Evolutionary conservation across 2,797 vertebrate genomes (phyloP), one percentile per base, ranked within the genome.

Genomic region (Poecilia velifera): DNA sequence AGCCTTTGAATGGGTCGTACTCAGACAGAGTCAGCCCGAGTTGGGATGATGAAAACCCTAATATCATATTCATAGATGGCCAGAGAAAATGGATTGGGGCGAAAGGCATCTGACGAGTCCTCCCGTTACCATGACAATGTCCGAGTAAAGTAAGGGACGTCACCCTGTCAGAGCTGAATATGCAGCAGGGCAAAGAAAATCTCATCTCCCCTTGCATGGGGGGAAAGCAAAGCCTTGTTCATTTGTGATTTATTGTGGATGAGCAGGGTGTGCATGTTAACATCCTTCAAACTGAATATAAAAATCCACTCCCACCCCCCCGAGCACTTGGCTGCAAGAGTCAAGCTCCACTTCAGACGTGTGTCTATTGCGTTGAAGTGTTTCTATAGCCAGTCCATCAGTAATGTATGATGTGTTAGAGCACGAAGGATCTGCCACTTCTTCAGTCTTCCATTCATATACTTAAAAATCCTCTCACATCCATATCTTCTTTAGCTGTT

Each of bases 51-150:
- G 92, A 94, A 95, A 93, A 89, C 83, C 78, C 83, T 92, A 92
- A 94, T 94, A 93, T 93, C 86, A 92, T 93, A 93, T 95, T 94
- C 92, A 92, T 92, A 91, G 93, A 95, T 91, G 90, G 88, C 83
- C 84, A 89, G 87, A 77, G 87, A 91, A 93, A 93, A 94, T 89
- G 90, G 86, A 94, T 93, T 59, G 86, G 90, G 92, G 91, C 88
- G 82, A 93, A 88, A 89, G 82, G 81, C 91, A 90, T 91, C 87
- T 88, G 89, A 93, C 83, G 85, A 93, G 89, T 39, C 77, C 87
- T 85, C 89, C 90, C 79, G 93, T 94, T 93, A 91, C 94, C 93
- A 95, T 95, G 93, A 94, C 93, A 90, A 94, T 94, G 94, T 92
- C 91, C 90, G 82, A 90, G 85, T 89, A 86, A 88, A 92, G 75